Conservation (phyloP, 2,797 vertebrate species). For the Siniperca obscura region DNA sequence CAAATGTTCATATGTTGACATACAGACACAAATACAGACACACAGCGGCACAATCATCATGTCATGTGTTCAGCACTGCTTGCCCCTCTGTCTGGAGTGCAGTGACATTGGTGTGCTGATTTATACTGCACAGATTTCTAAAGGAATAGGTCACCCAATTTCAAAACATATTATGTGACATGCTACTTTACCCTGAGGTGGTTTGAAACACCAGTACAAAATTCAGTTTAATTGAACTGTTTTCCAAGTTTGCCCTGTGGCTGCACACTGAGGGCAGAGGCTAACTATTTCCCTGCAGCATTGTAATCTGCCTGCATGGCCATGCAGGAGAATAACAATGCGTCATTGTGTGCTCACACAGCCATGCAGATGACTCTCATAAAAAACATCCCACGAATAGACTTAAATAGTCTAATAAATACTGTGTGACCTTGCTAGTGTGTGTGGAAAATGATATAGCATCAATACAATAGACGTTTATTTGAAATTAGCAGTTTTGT, state of each 20-base stretch:
- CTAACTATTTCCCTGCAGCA: constrained; percentile 60
- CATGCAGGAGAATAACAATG: constrained; percentile 55
- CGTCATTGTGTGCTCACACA: constrained; percentile 32
- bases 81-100: constrained; percentile 19
- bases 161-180: constrained; percentile 18
- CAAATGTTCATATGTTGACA: constrained; percentile 2
- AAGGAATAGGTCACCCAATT: constrained; percentile 45
- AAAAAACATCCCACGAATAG: constrained; percentile 37
- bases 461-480: not conserved
- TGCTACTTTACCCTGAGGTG: constrained; percentile 26
- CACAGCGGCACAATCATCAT: not conserved
- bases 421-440: not conserved
- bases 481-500: not conserved
- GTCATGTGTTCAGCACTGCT: constrained; percentile 16
- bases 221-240: constrained; percentile 36
- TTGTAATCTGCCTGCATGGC: constrained; percentile 57
- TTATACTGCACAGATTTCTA: constrained; percentile 15
- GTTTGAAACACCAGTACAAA: constrained; percentile 28
- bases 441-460: not conserved
- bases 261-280: constrained; percentile 49
- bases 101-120: constrained; percentile 36
- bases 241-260: constrained; percentile 43
- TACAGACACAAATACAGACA: not conserved
- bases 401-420: constrained; percentile 12
- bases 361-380: constrained; percentile 24